These are phyloP conservation scores for Perdita meconis DNA, from an alignment of 2,888 invertebrate genomes.

Conservation along the genomic window DNA sequence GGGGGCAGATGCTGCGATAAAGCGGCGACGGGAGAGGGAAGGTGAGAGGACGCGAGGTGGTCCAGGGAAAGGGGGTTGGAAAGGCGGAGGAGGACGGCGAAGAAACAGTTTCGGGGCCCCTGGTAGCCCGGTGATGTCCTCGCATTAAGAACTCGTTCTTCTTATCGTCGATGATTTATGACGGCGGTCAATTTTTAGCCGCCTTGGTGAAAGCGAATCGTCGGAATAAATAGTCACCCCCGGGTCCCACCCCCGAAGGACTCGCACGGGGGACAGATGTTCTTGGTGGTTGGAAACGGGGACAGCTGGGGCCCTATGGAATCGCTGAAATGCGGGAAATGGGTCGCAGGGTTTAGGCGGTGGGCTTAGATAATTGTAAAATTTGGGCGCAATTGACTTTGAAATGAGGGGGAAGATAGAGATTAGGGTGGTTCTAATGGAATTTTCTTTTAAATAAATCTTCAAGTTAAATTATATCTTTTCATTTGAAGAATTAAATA, in stretches of 20 bases:
- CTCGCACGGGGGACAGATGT: slow-evolving; percentile 67
- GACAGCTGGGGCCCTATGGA: slow-evolving; percentile 50
- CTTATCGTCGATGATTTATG: slow-evolving; percentile 76
- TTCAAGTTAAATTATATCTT: too few relatives aligned
- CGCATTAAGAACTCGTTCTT: slow-evolving; percentile 77
- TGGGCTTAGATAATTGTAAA: too few relatives aligned
- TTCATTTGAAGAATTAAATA: too few relatives aligned
- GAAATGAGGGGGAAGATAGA: too few relatives aligned
- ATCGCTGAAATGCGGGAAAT: too few relatives aligned
- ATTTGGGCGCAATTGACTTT: too few relatives aligned
- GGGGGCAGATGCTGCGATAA: slow-evolving; percentile 61
- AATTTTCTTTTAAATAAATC: too few relatives aligned
- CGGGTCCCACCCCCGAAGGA: slow-evolving; percentile 38
- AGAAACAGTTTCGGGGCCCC: slow-evolving; percentile 35
- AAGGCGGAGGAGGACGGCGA: slow-evolving; percentile 40
- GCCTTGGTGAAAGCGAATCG: slow-evolving; percentile 73
- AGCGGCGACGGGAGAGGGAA: slow-evolving; percentile 23
- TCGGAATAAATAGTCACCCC: slow-evolving; percentile 67
- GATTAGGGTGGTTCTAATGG: too few relatives aligned
- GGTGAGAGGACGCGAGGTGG: slow-evolving; percentile 41
- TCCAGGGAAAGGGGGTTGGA: slow-evolving; percentile 67
- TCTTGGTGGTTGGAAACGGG: slow-evolving; percentile 56
- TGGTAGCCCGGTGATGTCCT: slow-evolving; percentile 76
- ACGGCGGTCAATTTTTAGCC: slow-evolving; percentile 74
- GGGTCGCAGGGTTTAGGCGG: too few relatives aligned